Base-by-base conservation (phyloP, 2,888 invertebrate species). In the Trisateles emortualis region DNA sequence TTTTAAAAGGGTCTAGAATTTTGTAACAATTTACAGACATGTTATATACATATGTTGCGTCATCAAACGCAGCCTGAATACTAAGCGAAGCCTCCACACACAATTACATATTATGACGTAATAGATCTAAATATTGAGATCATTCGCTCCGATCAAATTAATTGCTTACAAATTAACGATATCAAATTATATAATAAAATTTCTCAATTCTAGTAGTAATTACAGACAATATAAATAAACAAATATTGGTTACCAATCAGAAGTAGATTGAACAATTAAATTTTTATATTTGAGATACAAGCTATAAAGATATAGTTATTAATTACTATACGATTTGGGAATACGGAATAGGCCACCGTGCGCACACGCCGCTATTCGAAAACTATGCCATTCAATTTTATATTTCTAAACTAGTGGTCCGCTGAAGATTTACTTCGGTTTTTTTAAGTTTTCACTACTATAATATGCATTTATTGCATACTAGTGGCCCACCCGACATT, bases 21-120 rank as follows among this genome's bases (percentile, higher is more conserved):
- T 16, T 29, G 11, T 13, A 38, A 9, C 36, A 32, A 56, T 62
- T 69, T 67, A 44, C 73, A 72, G 81, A 79, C 80, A 76, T 74
- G 75, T 79, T 78, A 78, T 81, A n/a, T n/a, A n/a, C 83, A 83
- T 76, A 72, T 71, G 67, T 84, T 82, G 75, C 83, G 75, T 83
- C 81, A 85, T 67, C 63, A 74, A 74, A 81, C 81, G 78, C 72
- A 84, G 68, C 80, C 86, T 82, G 90, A 88, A 90, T 90, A 90
- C 81, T 70, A 84, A 88, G 73, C 59, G 81, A 79, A 79, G 66
- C 62, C 61, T 69, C 9, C 8, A 0, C 4, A 16, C 6, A 32
- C 73, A 68, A 72, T 74, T 78, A 79, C 81, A 86, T 81, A 85
- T 87, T 88, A 84, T 83, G 83, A 81, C 83, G 84, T 84, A 75